These are phyloP conservation scores for Rhagophthalmus giganteus DNA, from an alignment of 2,888 invertebrate species.

Conservation along the genomic window DNA sequence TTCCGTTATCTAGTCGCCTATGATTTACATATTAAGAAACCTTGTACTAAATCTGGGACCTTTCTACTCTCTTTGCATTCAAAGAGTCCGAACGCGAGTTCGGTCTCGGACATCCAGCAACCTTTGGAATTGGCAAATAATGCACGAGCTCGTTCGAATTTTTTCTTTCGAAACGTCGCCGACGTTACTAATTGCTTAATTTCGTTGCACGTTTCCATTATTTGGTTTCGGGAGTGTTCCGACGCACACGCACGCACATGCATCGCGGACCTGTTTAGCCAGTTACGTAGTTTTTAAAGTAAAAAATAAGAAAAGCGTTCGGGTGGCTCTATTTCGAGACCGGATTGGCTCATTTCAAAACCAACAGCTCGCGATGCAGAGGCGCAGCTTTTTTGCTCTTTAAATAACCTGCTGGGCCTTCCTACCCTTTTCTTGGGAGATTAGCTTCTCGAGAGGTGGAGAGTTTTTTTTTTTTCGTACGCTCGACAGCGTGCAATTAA, in stretches of 20 bases:
- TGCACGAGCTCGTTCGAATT: no score
- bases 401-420: conserved; percentile 14
- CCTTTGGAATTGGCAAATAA: conserved; percentile 11
- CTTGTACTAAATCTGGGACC: conserved; percentile 27
- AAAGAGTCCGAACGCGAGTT: neutral
- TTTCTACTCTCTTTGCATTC: conserved; percentile 10
- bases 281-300: conserved; percentile 22
- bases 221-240: conserved; percentile 13
- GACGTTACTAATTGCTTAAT: no score
- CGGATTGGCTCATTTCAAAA: conserved; percentile 26
- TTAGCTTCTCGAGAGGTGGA: conserved; percentile 2
- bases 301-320: conserved; percentile 26
- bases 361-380: no score
- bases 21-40: conserved; percentile 36
- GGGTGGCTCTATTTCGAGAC: conserved; percentile 21
- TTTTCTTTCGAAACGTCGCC: no score
- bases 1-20: conserved; percentile 36
- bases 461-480: conserved; percentile 1
- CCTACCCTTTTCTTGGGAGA: conserved; percentile 6
- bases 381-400: conserved; percentile 23
- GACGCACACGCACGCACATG: conserved; percentile 17
- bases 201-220: conserved; percentile 4
- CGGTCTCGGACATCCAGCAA: conserved; percentile 5
- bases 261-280: conserved; percentile 27
- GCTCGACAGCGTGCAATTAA: conserved; percentile 6